Base-by-base conservation (phyloP, 2,113 vertebrate species). In the Bos taurus region DNA sequence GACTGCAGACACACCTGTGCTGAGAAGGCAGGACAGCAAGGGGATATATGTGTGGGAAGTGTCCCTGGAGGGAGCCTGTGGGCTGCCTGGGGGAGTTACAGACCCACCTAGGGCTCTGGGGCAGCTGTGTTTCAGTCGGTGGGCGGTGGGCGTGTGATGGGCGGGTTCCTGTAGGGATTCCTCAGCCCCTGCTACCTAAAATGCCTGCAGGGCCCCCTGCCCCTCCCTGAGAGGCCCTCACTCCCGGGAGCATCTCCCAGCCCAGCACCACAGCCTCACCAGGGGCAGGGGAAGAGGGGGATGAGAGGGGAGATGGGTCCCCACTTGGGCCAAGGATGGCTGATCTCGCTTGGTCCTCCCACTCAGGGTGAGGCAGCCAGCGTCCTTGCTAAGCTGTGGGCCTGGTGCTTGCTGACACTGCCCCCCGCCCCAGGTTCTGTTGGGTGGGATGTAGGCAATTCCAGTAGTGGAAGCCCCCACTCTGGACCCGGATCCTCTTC, bases 101-200 rank as follows among this genome's bases (percentile, higher is more conserved):
- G 46, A 21, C 28, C n/a, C 3, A 14, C 30, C 9, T 9, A 13
- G n/a, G 3, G 9, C 2, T 23, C 17, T 4, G 2, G 16, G 12
- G 21, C 13, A 48, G n/a, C 8, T 7, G 11, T 33, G 26, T 40
- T 25, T 17, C 9, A 6, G 8, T 77, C 9, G 0, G n/a, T 23
- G 10, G n/a, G 5, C 9, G 0, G n/a, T 23, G 10, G n/a, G 5
- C 0, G 17, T 9, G 9, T 2, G 5, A 10, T 14, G 12, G 28
- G 25, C 3, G 1, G 2, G 8, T 17, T 15, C 2, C 57, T 46
- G 4, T 6, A 6, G 57, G 54, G 19, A 62, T 10, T 36, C 26
- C 56, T 23, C 40, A 54, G n/a, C 7, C 9, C 4, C 10, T 10
- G 0, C 4, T 3, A 12, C 15, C 23, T n/a, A 48, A 54, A 28